phyloP scores from a whole-genome alignment of 2,113 vertebrate genomes.

The Euleptes europaea region DNA sequence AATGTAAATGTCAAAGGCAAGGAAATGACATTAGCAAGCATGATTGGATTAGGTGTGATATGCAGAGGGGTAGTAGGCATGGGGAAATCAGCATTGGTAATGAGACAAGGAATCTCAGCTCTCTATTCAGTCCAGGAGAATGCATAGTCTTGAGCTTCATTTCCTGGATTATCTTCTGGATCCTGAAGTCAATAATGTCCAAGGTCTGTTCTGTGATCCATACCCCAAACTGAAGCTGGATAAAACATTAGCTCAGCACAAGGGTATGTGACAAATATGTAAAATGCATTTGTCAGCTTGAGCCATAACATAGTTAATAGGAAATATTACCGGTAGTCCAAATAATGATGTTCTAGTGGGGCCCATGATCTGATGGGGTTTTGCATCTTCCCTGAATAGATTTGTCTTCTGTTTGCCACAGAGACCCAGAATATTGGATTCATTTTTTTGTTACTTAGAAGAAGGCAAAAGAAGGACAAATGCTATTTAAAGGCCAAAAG shows the following conservation, averaged over 20 bases:
- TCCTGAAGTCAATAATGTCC: not conserved
- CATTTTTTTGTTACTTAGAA: not conserved
- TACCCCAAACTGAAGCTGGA: not conserved
- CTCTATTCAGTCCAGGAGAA: too few relatives aligned
- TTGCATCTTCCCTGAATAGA: not conserved
- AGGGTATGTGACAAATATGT: slow-evolving; percentile 8
- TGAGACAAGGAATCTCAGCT: too few relatives aligned
- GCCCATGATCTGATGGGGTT: too few relatives aligned
- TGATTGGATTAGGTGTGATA: too few relatives aligned
- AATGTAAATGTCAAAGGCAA: too few relatives aligned
- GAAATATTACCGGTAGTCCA: not conserved
- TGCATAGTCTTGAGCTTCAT: too few relatives aligned
- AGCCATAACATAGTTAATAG: not conserved
- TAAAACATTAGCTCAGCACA: not conserved
- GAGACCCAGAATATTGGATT: not conserved
- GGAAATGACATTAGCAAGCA: too few relatives aligned
- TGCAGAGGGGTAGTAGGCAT: too few relatives aligned
- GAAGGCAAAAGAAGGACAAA: not conserved
- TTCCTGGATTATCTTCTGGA: not conserved
- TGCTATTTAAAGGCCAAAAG: too few relatives aligned
- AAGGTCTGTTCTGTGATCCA: not conserved
- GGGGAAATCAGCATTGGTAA: too few relatives aligned
- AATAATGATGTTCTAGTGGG: not conserved
- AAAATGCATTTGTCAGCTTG: not conserved
- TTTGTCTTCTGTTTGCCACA: not conserved